phyloP scores from a whole-genome alignment of 2,797 vertebrate genomes.

The Pyrrhura leucotis region DNA sequence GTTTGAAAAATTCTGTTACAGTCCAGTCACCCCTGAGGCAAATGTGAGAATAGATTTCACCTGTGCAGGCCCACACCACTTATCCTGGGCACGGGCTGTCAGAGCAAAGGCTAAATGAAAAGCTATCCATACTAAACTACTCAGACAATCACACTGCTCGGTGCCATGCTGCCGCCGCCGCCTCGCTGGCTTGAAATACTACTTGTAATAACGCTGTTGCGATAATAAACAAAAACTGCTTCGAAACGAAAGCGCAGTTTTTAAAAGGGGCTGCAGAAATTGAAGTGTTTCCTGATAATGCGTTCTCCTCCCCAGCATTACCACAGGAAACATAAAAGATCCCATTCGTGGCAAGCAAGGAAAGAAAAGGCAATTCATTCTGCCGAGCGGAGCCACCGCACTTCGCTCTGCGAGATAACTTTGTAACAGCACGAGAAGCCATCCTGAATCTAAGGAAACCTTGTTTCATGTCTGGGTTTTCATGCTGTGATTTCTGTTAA shows the following conservation, averaged over 20 bases:
- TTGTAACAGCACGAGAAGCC: neutral
- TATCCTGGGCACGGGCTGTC: constrained; percentile 91
- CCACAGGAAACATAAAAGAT: constrained; percentile 21
- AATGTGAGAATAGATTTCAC: constrained; percentile 97
- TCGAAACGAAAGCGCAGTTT: neutral
- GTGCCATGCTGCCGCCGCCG: constrained; percentile 55
- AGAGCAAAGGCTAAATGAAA: constrained; percentile 94
- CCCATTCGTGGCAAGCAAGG: neutral
- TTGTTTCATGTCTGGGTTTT: neutral
- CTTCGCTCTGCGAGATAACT: neutral
- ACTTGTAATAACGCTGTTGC: constrained; percentile 24
- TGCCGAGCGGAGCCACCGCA: neutral
- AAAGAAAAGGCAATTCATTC: constrained; percentile 24
- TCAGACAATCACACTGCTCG: constrained; percentile 76
- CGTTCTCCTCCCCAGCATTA: neutral
- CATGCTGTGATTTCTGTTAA: constrained; percentile 21
- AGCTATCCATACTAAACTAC: constrained; percentile 86
- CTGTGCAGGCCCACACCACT: constrained; percentile 94
- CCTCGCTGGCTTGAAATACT: constrained; percentile 40
- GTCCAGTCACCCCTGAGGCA: constrained; percentile 95
- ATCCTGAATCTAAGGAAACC: constrained; percentile 4
- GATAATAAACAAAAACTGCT: constrained; percentile 41
- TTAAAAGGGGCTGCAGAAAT: constrained; percentile 3
- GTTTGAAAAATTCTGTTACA: constrained; percentile 99
- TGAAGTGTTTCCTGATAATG: constrained; percentile 5